phyloP scores from a whole-genome alignment of 1,140 invertebrate species.

The Drosophila persimilis region DNA sequence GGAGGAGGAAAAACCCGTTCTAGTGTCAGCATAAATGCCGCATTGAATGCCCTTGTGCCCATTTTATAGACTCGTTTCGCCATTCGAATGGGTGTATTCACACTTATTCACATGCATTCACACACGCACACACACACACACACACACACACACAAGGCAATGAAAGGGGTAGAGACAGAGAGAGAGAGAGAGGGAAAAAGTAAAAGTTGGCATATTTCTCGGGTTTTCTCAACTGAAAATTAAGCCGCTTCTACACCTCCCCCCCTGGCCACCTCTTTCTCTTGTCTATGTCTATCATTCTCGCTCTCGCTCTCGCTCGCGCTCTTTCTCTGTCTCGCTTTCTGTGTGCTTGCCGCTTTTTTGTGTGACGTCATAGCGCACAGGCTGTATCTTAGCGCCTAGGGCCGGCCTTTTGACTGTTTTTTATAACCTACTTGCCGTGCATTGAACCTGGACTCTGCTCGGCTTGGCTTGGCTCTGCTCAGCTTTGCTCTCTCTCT shows the following conservation, averaged over 20 bases:
- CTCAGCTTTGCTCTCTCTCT: neutral
- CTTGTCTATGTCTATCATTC: conserved; percentile 4
- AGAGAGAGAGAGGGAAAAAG: conserved; percentile 24
- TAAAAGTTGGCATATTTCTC: conserved; percentile 51
- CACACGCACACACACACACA: conserved; percentile 19
- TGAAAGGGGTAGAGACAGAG: neutral
- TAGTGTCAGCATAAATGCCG: conserved; percentile 45
- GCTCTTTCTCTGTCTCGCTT: conserved; percentile 8
- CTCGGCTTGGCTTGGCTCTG: neutral
- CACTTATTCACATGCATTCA: conserved; percentile 20
- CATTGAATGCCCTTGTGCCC: conserved; percentile 67
- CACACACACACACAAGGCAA: conserved; percentile 5
- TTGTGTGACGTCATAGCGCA: conserved; percentile 72
- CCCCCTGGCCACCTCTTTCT: conserved; percentile 9
- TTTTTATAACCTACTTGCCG: conserved; percentile 71
- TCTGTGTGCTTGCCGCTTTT: conserved; percentile 31
- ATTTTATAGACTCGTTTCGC: conserved; percentile 46
- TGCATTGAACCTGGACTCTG: conserved; percentile 60
- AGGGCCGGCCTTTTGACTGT: conserved; percentile 47
- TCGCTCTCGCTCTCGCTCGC: conserved; percentile 1
- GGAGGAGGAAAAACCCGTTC: conserved; percentile 5
- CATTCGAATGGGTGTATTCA: conserved; percentile 41
- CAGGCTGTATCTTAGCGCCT: conserved; percentile 1
- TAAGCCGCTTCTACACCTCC: conserved; percentile 44
- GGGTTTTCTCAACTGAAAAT: conserved; percentile 53